Percentiles rank a stretch among this genome's conserved stretches.
Evolutionary conservation across 2,797 vertebrate genomes (phyloP).

Genomic region (Gymnoscopelus microlampas): DNA sequence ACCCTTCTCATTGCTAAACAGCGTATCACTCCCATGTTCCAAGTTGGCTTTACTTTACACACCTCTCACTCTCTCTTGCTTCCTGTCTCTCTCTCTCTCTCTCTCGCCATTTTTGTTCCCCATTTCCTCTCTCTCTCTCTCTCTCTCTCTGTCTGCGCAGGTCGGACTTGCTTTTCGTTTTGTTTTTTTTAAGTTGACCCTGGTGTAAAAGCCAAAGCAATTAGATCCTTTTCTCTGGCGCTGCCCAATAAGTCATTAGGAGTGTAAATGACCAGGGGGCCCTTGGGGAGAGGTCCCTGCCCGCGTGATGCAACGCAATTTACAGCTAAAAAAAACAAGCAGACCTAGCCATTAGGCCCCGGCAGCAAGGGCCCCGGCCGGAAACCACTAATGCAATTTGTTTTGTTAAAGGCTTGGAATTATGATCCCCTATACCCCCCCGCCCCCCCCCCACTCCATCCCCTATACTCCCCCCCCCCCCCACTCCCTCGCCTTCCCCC

Average conservation of each 20-base stretch:
- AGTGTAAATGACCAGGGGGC: constrained; percentile 66
- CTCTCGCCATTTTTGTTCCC: no score
- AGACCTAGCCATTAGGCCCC: constrained; percentile 27
- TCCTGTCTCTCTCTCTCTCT: not conserved
- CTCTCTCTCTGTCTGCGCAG: not conserved
- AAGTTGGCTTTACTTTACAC: constrained; percentile 31
- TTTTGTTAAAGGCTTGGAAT: constrained; percentile 63
- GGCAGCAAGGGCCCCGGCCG: constrained; percentile 43
- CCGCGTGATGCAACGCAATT: constrained; percentile 49
- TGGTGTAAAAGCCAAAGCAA: constrained; percentile 68
- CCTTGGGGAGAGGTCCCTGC: constrained; percentile 36
- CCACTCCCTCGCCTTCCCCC: not conserved
- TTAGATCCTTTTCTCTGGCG: constrained; percentile 62
- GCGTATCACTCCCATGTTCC: constrained; percentile 11
- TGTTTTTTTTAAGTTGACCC: constrained; percentile 47
- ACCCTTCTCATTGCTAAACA: no score
- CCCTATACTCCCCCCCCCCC: not conserved
- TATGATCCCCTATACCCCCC: constrained; percentile 29
- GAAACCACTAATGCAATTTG: constrained; percentile 57
- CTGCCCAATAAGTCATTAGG: constrained; percentile 71
- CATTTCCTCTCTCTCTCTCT: not conserved
- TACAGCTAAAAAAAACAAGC: constrained; percentile 60
- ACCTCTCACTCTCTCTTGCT: not conserved
- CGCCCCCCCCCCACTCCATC: constrained; percentile 4
- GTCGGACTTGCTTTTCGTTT: constrained; percentile 16